Conservation (phyloP, 2,797 vertebrate species). For the Sebastes minor region DNA sequence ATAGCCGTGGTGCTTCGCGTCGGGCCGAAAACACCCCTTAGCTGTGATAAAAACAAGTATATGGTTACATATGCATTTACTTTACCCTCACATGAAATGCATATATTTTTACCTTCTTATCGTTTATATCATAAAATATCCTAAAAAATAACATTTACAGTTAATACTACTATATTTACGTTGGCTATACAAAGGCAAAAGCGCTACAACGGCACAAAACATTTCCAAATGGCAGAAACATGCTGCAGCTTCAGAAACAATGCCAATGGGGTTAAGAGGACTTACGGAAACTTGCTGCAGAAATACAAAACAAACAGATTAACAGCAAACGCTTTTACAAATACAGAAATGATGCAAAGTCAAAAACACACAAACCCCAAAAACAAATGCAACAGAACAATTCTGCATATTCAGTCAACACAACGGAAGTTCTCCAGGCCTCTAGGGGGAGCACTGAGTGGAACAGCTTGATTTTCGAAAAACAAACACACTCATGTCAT, state of each 20-base stretch:
- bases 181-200: neutral
- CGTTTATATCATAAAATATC: neutral
- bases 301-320: neutral
- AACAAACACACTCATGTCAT: no score
- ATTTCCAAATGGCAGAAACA: no score
- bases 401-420: neutral
- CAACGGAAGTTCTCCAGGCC: no score
- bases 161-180: neutral
- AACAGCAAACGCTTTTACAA: neutral
- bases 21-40: no score
- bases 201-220: neutral
- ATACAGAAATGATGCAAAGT: neutral
- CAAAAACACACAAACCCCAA: neutral
- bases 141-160: neutral
- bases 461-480: no score
- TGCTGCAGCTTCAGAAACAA: no score
- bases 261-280: no score
- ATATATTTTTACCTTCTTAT: no score
- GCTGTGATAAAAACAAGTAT: no score
- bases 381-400: neutral
- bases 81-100: neutral
- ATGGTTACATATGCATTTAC: neutral
- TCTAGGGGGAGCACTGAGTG: no score
- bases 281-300: no score
- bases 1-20: accelerated